Evolutionary conservation across 2,113 vertebrate genomes (phyloP), one percentile per base, ranked within the genome.

Genomic region (Cyphomyrus plagiostoma): DNA sequence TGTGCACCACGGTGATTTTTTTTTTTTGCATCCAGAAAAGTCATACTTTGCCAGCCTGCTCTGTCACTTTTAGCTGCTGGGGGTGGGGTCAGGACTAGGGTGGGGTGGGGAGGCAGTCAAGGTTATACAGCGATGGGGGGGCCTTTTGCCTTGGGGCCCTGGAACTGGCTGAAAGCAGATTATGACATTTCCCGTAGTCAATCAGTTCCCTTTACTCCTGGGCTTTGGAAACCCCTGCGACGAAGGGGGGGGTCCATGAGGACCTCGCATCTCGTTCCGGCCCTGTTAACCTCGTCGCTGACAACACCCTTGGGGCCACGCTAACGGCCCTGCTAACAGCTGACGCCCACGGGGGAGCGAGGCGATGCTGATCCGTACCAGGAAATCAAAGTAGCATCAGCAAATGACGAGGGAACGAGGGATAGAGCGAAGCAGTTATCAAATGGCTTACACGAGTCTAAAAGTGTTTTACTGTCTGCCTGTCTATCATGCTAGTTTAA

Each of bases 321-420:
- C 58, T 83, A 91, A 66, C 88, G 53, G 91, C 93, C 94, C 92
- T 93, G 53, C 90, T 92, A 94, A 56, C 91, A 90, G 90, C 93
- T 92, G 91, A 88, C 58, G 17, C 62, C 26, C n/a, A 4, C 11
- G 45, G 13, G 80, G 39, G 45, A 84, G 85, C 2, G 30, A 85
- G 70, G 35, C 13, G 35, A 39, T 1, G 30, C 70, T 39, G 70
- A 39, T 66, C 19, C 7, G 39, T 45, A 45, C 39, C 11, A 45
- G 13, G 77, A 80, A 42, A 35, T 42, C 17, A 42, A 80, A 80
- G 39, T 17, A 7, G 17, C 30, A 26, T 15, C 35, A 23, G 39
- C 6, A 17, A 39, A 82, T 35, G 74, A 80, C 2, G 3, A 82
- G n/a, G 15, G 30, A 45, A 45, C 13, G 39, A 82, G 19, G 30